Evolutionary conservation across 1,140 invertebrate species (phyloP), one percentile per base, ranked within the genome.

Genomic region (Trypoxylus dichotomus): DNA sequence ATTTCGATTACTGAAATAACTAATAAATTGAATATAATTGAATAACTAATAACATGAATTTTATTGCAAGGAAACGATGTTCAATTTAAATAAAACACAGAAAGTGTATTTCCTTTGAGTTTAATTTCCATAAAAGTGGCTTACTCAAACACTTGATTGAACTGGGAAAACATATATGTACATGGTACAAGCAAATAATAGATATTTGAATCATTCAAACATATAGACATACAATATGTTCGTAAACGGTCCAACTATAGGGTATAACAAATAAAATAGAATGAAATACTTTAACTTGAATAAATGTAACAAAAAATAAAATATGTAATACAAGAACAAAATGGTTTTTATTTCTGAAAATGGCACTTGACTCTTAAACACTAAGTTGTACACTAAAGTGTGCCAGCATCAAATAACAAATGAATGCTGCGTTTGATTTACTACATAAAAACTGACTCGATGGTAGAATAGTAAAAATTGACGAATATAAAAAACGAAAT

Each of bases 111-210:
- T 41, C 32, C 25, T 76, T 63, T 75, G 47, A 75, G 47, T 78
- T 78, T 74, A 75, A 74, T 84, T 81, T 82, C 83, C 81, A 83
- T 84, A 83, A 83, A 83, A 83, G 83, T 84, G 81, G 80, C 79
- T 83, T 81, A 83, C 81, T 83, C 76, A 83, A 84, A 84, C 81
- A 83, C 79, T 84, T 83, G 82, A 84, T 84, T 84, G 83, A 82
- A 82, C 83, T 80, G 83, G 78, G 78, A 84, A 83, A 83, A 83
- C 81, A 82, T 81, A 82, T 77, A 83, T 63, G 75, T 80, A 78
- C 77, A 78, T 78, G 29, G 75, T 80, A 82, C 78, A 83, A 83
- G 81, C 81, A 83, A 82, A 83, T 80, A 80, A 72, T 79, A 78
- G 13, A 74, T 74, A 37, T 24, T 21, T 29, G 72, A 74, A 43